These are phyloP conservation scores for Andrena praecox DNA, from an alignment of 2,888 invertebrate species.

Conservation along the genomic window DNA sequence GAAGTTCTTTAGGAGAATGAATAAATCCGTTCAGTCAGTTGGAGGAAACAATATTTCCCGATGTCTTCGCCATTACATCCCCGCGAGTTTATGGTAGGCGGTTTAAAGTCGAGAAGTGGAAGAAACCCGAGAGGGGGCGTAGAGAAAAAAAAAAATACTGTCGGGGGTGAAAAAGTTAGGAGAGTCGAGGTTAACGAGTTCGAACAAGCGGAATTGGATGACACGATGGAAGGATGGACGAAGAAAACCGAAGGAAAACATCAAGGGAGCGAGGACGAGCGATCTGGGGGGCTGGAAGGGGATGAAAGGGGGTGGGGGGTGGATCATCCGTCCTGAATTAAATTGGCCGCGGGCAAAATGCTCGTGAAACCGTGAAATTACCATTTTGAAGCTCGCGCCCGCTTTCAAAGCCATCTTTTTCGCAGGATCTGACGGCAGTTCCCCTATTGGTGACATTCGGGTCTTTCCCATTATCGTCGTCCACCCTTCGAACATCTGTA, in stretches of 20 bases:
- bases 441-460: constrained; percentile 55
- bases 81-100: constrained; percentile 6
- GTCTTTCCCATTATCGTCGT: constrained; percentile 53
- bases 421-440: constrained; percentile 52
- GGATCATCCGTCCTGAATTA: constrained; percentile 76
- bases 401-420: constrained; percentile 68
- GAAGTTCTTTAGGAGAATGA: neutral
- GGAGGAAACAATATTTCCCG: neutral
- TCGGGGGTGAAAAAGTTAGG: constrained; percentile 28
- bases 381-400: constrained; percentile 71
- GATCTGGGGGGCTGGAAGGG: neutral
- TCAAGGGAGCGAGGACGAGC: constrained; percentile 1
- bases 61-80: constrained; percentile 19
- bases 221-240: constrained; percentile 49
- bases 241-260: constrained; percentile 36
- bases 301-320: constrained; percentile 23
- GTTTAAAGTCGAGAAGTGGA: neutral
- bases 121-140: neutral
- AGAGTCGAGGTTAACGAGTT: constrained; percentile 62
- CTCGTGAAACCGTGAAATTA: constrained; percentile 72
- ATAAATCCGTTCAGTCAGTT: neutral
- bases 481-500: constrained; percentile 44
- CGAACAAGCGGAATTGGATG: constrained; percentile 66
- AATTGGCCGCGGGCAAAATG: constrained; percentile 74
- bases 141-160: neutral